phyloP scores from a whole-genome alignment of 2,113 vertebrate species.

The Ramphastos sulfuratus region DNA sequence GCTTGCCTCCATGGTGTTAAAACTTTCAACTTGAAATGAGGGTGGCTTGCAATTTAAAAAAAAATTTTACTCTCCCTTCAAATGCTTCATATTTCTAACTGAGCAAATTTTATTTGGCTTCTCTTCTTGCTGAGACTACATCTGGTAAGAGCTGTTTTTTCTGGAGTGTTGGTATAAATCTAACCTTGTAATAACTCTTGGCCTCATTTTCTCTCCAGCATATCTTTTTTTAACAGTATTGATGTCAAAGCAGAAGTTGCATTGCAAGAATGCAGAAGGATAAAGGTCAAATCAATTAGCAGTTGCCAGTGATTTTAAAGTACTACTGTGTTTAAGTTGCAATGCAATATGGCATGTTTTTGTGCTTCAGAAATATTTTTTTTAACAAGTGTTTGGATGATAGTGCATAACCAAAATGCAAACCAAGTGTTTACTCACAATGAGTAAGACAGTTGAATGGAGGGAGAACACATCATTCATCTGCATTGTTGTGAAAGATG shows the following conservation, averaged over 20 bases:
- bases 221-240: neutral
- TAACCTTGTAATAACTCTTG: neutral
- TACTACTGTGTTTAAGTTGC: neutral
- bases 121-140: neutral
- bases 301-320: neutral
- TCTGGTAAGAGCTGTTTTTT: neutral
- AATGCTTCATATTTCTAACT: neutral
- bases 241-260: neutral
- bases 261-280: neutral
- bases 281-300: neutral
- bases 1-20: neutral
- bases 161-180: neutral
- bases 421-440: neutral
- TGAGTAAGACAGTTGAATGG: neutral
- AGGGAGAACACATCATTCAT: neutral
- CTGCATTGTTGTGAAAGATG: neutral
- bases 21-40: neutral
- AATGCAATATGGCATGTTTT: neutral
- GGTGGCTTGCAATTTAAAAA: neutral
- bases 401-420: neutral
- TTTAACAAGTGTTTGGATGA: neutral
- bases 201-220: neutral
- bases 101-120: neutral
- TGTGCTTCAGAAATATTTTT: neutral
- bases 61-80: neutral